Conservation (phyloP, 2,888 invertebrate species). For the Ormyrus rosae region DNA sequence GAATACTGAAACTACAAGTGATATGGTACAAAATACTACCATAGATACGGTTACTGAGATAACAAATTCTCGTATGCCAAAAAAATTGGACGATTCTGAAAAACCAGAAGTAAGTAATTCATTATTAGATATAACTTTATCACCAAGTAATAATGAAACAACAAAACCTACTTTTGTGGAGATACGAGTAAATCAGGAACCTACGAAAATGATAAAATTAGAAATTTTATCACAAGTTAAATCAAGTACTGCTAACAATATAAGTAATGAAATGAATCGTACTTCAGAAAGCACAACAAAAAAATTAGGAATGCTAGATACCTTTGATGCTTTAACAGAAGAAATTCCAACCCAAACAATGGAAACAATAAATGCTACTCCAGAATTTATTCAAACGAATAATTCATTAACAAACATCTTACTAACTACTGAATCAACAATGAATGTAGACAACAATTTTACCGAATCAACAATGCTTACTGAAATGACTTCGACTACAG, state of each 20-base stretch:
- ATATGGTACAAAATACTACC: not conserved
- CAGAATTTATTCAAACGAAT: slow-evolving; percentile 1
- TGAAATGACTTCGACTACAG: slow-evolving; percentile 1
- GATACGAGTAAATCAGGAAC: slow-evolving; percentile 35
- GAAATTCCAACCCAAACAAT: not conserved
- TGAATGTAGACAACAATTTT: not conserved
- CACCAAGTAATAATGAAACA: slow-evolving; percentile 45
- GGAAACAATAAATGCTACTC: not conserved
- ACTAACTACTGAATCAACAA: slow-evolving; percentile 14
- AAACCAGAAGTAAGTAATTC: slow-evolving; percentile 53
- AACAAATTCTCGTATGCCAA: slow-evolving; percentile 15
- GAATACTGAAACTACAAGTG: slow-evolving; percentile 2
- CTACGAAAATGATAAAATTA: slow-evolving; percentile 26
- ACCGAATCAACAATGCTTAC: not conserved
- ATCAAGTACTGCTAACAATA: slow-evolving; percentile 34
- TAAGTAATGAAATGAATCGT: slow-evolving; percentile 1
- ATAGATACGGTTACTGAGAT: not conserved
- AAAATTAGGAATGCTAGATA: slow-evolving; percentile 18
- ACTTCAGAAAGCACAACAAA: slow-evolving; percentile 20
- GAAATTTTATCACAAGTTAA: slow-evolving; percentile 52
- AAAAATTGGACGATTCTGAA: slow-evolving; percentile 42
- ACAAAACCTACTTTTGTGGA: slow-evolving; percentile 33
- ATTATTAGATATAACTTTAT: slow-evolving; percentile 44
- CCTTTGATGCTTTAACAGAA: slow-evolving; percentile 18
- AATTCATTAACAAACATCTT: slow-evolving; percentile 1